Percentiles rank a stretch among this genome's conserved stretches.
Evolutionary conservation across 1,140 invertebrate species (phyloP).

Genomic region (Sesamia nonagrioides): DNA sequence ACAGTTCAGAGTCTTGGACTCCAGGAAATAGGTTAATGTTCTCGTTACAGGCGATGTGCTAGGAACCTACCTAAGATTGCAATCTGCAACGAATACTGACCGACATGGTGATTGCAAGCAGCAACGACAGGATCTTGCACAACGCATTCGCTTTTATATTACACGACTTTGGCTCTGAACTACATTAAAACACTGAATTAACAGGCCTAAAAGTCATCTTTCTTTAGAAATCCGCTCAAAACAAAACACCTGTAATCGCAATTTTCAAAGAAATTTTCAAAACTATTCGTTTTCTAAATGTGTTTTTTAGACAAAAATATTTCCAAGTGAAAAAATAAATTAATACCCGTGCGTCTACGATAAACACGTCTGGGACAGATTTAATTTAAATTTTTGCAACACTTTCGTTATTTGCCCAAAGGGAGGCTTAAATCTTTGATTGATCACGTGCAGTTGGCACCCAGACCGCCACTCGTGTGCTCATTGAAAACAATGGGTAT

Average conservation of each 20-base stretch:
- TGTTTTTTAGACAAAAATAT: not conserved
- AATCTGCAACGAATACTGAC: not conserved
- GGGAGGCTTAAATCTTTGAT: constrained; percentile 67
- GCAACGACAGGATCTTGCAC: not conserved
- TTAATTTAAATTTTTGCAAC: constrained; percentile 64
- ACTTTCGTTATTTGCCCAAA: constrained; percentile 51
- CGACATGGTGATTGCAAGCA: not conserved
- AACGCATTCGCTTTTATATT: too few relatives aligned
- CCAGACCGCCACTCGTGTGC: not conserved
- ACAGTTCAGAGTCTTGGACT: not conserved
- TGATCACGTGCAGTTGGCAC: constrained; percentile 61
- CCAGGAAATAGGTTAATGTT: not conserved
- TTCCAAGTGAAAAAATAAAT: not conserved
- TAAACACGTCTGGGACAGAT: constrained; percentile 59
- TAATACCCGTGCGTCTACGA: constrained; percentile 55
- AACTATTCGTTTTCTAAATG: not conserved
- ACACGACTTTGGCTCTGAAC: too few relatives aligned
- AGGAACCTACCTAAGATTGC: not conserved
- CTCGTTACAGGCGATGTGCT: constrained; percentile 7
- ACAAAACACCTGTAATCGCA: too few relatives aligned
- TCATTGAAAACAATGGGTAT: not conserved
- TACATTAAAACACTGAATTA: too few relatives aligned
- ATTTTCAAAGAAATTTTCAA: not conserved
- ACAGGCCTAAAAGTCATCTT: too few relatives aligned
- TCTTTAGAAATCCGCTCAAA: too few relatives aligned